phyloP scores from a whole-genome alignment of 2,797 vertebrate species.

The Rhinophrynus dorsalis region DNA sequence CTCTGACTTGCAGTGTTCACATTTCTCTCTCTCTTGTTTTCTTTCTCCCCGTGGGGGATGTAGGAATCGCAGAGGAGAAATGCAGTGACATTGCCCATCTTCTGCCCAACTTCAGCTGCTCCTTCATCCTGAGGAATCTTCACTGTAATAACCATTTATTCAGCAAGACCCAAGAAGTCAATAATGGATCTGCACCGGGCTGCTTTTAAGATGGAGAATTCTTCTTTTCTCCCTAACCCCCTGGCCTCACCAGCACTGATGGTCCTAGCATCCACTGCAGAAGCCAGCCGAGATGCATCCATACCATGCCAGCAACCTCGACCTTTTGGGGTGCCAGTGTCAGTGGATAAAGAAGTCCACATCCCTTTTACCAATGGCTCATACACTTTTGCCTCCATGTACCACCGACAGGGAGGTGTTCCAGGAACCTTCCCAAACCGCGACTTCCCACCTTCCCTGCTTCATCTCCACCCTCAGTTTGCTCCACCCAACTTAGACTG shows the following conservation, averaged over 20 bases:
- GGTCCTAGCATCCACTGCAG: conserved; percentile 95
- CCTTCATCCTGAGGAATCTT: conserved; percentile 62
- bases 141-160: conserved; percentile 40
- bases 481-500: conserved; percentile 97
- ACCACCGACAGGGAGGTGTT: conserved; percentile 92
- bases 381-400: conserved; percentile 98
- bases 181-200: conserved; percentile 98
- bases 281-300: conserved; percentile 95
- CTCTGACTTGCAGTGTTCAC: too few species aligned
- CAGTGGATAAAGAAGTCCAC: conserved; percentile 95
- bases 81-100: conserved; percentile 64
- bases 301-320: conserved; percentile 96
- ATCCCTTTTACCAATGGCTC: conserved; percentile 98
- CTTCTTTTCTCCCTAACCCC: conserved; percentile 96
- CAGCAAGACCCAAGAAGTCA: conserved; percentile 58
- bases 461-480: conserved; percentile 97
- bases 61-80: conserved; percentile 34
- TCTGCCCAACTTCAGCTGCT: conserved; percentile 54
- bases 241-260: conserved; percentile 96
- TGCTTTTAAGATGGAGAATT: conserved; percentile 99
- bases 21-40: conserved; percentile 15
- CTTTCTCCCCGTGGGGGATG: not conserved
- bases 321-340: conserved; percentile 93
- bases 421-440: conserved; percentile 93
- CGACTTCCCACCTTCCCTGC: conserved; percentile 95